Base-by-base conservation (phyloP, 1,140 invertebrate species). In the Himalopsyche phryganea region DNA sequence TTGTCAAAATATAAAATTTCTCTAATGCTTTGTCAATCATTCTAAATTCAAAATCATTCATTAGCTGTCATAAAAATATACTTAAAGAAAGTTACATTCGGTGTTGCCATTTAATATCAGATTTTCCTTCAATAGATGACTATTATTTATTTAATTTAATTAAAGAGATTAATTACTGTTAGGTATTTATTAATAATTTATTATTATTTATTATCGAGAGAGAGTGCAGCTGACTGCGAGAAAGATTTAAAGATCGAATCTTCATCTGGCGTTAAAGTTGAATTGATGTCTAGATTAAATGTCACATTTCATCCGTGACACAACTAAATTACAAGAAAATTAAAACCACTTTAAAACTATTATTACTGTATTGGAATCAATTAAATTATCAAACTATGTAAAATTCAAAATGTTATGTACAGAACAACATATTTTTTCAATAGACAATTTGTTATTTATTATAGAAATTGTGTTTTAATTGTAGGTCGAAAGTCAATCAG, bases 221-320 rank as follows among this genome's bases (percentile, higher is more conserved):
- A 40, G n/a, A 40, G n/a, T 15, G 38, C 38, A 13, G 11, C 15
- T 40, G 38, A 40, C 11, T 40, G 11, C 38, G 38, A 40, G 15
- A 40, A 11, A 35, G 33, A 46, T 10, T 35, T 28, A 44, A 36
- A 33, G 40, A 36, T 20, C 36, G 18, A 15, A 14, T 11, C 11
- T 23, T 15, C 38, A 45, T 58, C 55, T 58, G 55, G 46, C 33
- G 41, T 49, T 51, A 35, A 63, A 64, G 44, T 60, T 60, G 46
- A 63, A 60, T 64, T 60, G 58, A 60, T 50, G 36, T 58, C 62
- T 64, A 64, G 62, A 60, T 54, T 42, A 60, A n/a, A 64, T 64
- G 62, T 60, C 62, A 64, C 61, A 53, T 18, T 10, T 40, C 32
- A 38, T 41, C 19, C 38, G 61, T 50, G 57, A 47, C 47, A 60